A percentile compares a stretch with the other conserved stretches of the same genome.
Evolutionary conservation across 2,113 vertebrate species (phyloP).

Genomic region (Vulpes lagopus): DNA sequence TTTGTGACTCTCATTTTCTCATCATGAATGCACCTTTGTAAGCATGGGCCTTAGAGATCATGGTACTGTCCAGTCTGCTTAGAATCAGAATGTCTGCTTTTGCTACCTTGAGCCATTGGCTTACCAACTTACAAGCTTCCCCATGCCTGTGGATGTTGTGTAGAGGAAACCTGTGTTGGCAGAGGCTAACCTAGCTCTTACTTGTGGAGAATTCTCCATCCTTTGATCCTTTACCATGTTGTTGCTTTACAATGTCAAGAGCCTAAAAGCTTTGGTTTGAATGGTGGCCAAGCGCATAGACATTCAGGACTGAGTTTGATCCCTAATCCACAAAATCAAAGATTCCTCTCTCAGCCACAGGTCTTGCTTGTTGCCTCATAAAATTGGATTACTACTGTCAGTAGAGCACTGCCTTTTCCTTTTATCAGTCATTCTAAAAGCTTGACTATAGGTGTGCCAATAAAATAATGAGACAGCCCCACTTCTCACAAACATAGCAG

Average conservation of each 20-base stretch:
- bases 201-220: constrained; percentile 45
- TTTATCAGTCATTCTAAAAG: constrained; percentile 68
- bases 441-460: constrained; percentile 10
- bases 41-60: neutral
- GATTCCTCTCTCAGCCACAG: constrained; percentile 35
- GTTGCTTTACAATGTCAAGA: constrained; percentile 64
- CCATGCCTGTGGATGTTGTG: neutral
- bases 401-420: constrained; percentile 33
- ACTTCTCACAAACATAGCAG: constrained; percentile 17
- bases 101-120: neutral
- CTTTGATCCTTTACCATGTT: constrained; percentile 70
- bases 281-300: constrained; percentile 65
- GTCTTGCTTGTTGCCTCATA: constrained; percentile 63
- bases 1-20: constrained; percentile 7
- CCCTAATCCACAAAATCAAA: constrained; percentile 79
- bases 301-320: constrained; percentile 63
- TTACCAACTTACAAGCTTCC: constrained; percentile 22
- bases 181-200: neutral
- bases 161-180: constrained; percentile 17
- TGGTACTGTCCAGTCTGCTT: neutral
- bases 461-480: constrained; percentile 61
- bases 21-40: neutral
- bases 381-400: constrained; percentile 63
- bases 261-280: constrained; percentile 75
- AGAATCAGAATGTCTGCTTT: constrained; percentile 7